These are phyloP conservation scores for Serranus cabrilla DNA, from an alignment of 2,797 vertebrate genomes.

Conservation along the genomic window DNA sequence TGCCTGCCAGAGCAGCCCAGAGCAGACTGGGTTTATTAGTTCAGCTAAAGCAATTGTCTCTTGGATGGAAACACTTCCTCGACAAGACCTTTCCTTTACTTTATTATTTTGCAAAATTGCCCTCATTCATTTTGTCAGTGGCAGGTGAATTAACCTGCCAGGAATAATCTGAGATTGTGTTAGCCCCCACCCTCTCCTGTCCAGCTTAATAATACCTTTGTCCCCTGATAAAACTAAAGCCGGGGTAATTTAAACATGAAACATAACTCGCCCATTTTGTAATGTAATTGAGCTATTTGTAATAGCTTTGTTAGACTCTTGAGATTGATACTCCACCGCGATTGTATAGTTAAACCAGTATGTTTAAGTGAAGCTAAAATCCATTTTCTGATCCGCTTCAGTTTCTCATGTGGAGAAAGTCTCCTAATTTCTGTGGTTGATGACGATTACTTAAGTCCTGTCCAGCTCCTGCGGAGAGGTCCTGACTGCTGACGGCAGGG, in stretches of 20 bases:
- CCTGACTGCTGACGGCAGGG: constrained; percentile 39
- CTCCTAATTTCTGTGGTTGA: constrained; percentile 58
- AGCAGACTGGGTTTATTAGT: constrained; percentile 84
- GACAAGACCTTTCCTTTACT: constrained; percentile 81
- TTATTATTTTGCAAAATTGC: constrained; percentile 96
- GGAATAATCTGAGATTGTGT: constrained; percentile 90
- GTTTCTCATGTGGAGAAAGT: constrained; percentile 77
- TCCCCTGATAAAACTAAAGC: constrained; percentile 87
- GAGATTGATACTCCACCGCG: constrained; percentile 89
- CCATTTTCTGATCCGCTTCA: constrained; percentile 85
- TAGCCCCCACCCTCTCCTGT: constrained; percentile 76
- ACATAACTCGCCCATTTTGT: constrained; percentile 89
- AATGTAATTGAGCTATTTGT: constrained; percentile 95
- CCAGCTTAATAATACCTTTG: constrained; percentile 85
- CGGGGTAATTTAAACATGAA: constrained; percentile 91
- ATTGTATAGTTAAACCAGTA: constrained; percentile 85
- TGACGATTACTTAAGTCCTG: constrained; percentile 49
- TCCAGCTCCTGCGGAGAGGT: constrained; percentile 42
- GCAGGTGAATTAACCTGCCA: constrained; percentile 93
- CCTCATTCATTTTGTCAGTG: constrained; percentile 93
- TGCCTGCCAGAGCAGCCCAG: constrained; percentile 75
- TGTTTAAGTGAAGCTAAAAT: constrained; percentile 83
- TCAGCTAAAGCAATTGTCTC: constrained; percentile 83
- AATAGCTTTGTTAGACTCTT: constrained; percentile 90
- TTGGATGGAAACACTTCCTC: constrained; percentile 84